Evolutionary conservation across 2,113 vertebrate genomes (phyloP).

Genomic region (Albula glossodonta): DNA sequence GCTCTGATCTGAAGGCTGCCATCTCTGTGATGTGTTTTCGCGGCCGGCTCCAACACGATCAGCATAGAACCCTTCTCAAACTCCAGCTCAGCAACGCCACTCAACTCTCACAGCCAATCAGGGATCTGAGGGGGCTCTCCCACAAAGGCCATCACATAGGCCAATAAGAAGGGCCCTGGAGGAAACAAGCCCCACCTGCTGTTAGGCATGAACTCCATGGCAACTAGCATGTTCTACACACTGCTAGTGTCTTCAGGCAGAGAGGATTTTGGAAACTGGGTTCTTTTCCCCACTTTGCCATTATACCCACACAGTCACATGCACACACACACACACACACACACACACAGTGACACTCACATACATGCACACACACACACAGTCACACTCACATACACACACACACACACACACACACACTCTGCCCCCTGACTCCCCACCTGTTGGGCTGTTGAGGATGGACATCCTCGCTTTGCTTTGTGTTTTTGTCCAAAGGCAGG

Average conservation of each 20-base stretch:
- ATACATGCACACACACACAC: too few species aligned
- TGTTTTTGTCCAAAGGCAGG: not conserved
- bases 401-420: too few species aligned
- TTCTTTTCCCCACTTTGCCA: not conserved
- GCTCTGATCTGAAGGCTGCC: conserved; percentile 49
- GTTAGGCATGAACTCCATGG: conserved; percentile 45
- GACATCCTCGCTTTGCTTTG: not conserved
- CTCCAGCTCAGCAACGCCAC: not conserved
- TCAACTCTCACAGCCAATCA: not conserved
- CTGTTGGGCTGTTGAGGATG: conserved; percentile 17
- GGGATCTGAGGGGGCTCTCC: not conserved
- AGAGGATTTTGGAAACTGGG: not conserved
- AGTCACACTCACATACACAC: too few species aligned
- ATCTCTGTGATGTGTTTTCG: not conserved
- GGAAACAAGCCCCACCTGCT: conserved; percentile 38
- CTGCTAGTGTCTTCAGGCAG: not conserved
- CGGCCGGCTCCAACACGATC: not conserved
- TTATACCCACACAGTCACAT: too few species aligned
- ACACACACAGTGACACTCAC: too few species aligned
- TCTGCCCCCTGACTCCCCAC: not conserved
- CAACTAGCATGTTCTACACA: conserved; percentile 33
- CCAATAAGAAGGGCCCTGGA: not conserved
- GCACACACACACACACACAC: too few species aligned
- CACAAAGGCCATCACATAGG: not conserved
- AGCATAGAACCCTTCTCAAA: not conserved